Conservation (phyloP, 2,888 invertebrate species). For the Melinopterus prodromus region DNA sequence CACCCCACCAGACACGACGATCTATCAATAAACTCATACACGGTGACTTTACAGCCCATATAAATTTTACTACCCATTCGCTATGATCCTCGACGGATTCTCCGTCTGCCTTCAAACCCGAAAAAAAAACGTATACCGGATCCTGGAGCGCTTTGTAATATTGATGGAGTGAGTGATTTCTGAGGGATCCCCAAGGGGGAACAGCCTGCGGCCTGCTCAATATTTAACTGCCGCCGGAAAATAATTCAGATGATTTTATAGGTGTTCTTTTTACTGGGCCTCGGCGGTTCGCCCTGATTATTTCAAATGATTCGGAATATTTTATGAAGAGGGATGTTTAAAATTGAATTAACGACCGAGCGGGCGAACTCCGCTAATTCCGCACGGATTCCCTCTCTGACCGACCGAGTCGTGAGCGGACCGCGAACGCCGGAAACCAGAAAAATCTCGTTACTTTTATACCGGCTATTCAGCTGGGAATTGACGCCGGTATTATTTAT, state of each 20-base stretch:
- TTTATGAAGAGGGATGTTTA: conserved; percentile 27
- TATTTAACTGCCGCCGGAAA: conserved; percentile 26
- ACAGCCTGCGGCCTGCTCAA: conserved; percentile 15
- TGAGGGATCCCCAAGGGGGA: conserved; percentile 9
- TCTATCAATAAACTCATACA: conserved; percentile 26
- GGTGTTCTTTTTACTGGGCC: conserved; percentile 18
- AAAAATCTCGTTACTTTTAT: conserved; percentile 4
- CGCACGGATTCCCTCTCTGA: conserved; percentile 21
- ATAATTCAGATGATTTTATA: conserved; percentile 26
- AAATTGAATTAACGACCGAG: conserved; percentile 24
- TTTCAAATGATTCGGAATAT: conserved; percentile 26
- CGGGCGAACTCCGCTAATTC: conserved; percentile 20
- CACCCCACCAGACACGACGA: conserved; percentile 12
- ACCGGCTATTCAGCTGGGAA: not conserved
- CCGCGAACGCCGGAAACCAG: not conserved
- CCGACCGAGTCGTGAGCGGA: not conserved
- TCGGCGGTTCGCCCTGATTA: conserved; percentile 22
- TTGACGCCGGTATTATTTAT: not conserved
- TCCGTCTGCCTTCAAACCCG: not conserved
- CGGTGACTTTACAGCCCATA: conserved; percentile 45
- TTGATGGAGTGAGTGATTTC: conserved; percentile 9
- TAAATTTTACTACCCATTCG: conserved; percentile 46
- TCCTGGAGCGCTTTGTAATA: conserved; percentile 10
- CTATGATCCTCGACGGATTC: not conserved
- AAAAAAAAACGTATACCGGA: conserved; percentile 15